Conservation (phyloP, 1,140 invertebrate genomes). For the Drosophila bifasciata region DNA sequence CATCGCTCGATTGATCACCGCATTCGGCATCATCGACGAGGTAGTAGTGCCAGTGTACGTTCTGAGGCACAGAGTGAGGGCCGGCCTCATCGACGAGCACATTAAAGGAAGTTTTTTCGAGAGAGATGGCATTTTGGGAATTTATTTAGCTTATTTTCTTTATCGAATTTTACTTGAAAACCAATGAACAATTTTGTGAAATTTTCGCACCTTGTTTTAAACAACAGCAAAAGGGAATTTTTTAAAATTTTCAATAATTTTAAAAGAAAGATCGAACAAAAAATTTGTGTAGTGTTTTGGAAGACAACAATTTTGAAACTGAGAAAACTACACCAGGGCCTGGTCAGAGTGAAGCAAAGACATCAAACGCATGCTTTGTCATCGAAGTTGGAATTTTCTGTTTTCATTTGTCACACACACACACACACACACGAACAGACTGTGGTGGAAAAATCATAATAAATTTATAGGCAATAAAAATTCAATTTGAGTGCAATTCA, state of each 20-base stretch:
- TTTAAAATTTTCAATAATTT: conserved; percentile 1
- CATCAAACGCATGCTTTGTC: conserved; percentile 5
- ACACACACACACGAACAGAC: not conserved
- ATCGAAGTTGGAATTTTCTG: conserved; percentile 1
- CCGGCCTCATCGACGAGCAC: not conserved
- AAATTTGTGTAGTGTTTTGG: conserved; percentile 24
- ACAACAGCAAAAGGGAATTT: not conserved
- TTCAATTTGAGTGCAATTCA: conserved; percentile 66
- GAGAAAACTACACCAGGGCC: conserved; percentile 2
- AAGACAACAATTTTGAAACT: conserved; percentile 37
- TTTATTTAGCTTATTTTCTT: not conserved
- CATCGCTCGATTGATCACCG: no score
- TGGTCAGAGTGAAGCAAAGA: not conserved
- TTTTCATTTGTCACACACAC: not conserved
- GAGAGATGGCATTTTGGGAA: conserved; percentile 19
- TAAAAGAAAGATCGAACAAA: conserved; percentile 9
- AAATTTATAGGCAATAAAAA: conserved; percentile 56
- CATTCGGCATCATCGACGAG: not conserved
- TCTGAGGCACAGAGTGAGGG: not conserved
- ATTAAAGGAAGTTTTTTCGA: conserved; percentile 12
- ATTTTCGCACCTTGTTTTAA: not conserved
- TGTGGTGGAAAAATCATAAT: conserved; percentile 26
- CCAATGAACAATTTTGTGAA: not conserved
- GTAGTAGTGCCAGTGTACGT: not conserved
- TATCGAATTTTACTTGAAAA: no score